Evolutionary conservation across 2,797 vertebrate genomes (phyloP).

Genomic region (Neosalanx taihuensis): DNA sequence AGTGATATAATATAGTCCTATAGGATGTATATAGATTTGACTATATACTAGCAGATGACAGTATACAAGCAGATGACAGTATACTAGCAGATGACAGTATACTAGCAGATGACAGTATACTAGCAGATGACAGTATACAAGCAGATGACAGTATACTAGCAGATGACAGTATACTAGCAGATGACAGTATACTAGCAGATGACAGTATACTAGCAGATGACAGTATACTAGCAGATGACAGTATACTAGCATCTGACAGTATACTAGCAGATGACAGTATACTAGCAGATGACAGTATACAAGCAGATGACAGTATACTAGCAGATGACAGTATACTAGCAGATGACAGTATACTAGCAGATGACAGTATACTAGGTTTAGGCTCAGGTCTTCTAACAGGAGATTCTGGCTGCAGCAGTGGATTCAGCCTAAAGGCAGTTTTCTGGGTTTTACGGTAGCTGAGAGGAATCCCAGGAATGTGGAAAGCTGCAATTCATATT

Average conservation of each 20-base stretch:
- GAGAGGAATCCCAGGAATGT: constrained; percentile 85
- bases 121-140: not conserved
- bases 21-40: too few relatives aligned
- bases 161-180: not conserved
- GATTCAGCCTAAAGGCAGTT: not conserved
- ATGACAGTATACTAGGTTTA: not conserved
- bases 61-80: not conserved
- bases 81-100: not conserved
- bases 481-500: constrained; percentile 74
- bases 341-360: too few relatives aligned
- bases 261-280: too few relatives aligned
- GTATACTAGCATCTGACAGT: too few relatives aligned
- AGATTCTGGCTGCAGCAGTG: not conserved
- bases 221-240: not conserved
- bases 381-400: not conserved
- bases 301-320: too few relatives aligned
- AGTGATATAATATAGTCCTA: too few relatives aligned
- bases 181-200: not conserved
- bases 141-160: not conserved
- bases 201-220: not conserved
- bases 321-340: too few relatives aligned
- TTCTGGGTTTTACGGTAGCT: constrained; percentile 64
- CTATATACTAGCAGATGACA: not conserved
- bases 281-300: too few relatives aligned
- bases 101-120: not conserved